These are phyloP conservation scores for Pangasius djambal DNA, from an alignment of 2,797 vertebrate species.

Conservation along the genomic window DNA sequence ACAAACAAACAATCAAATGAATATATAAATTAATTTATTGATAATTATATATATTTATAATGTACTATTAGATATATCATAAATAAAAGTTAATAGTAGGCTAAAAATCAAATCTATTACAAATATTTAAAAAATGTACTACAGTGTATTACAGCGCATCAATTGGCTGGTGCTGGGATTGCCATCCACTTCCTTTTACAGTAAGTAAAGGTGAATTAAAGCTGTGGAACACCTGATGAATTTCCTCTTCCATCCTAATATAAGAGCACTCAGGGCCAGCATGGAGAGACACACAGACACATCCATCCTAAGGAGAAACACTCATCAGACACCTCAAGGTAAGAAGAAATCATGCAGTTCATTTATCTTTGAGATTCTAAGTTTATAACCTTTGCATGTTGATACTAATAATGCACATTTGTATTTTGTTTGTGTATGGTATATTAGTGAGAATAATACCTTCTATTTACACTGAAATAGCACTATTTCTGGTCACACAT, in stretches of 20 bases:
- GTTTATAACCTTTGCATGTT: background rate
- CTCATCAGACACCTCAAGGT: constrained; percentile 39
- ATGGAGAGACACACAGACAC: constrained; percentile 39
- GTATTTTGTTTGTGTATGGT: background rate
- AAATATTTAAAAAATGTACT: background rate
- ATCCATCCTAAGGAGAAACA: constrained; percentile 26
- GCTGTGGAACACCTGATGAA: constrained; percentile 40
- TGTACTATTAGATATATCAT: too few relatives aligned
- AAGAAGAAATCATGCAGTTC: background rate
- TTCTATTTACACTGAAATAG: background rate
- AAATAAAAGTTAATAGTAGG: background rate
- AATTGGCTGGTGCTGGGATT: constrained; percentile 3
- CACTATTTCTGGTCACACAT: background rate
- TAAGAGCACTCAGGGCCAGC: constrained; percentile 41
- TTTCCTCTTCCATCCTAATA: constrained; percentile 39
- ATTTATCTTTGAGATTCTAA: background rate
- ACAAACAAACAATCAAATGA: too few relatives aligned
- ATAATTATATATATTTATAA: too few relatives aligned
- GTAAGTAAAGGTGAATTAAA: constrained; percentile 46
- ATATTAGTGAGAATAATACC: background rate
- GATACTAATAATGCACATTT: background rate
- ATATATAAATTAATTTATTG: too few relatives aligned
- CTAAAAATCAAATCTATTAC: background rate
- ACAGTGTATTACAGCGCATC: background rate
- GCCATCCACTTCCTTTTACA: constrained; percentile 53